Evolutionary conservation across 2,113 vertebrate species (phyloP).

Genomic region (Pristiophorus japonicus): DNA sequence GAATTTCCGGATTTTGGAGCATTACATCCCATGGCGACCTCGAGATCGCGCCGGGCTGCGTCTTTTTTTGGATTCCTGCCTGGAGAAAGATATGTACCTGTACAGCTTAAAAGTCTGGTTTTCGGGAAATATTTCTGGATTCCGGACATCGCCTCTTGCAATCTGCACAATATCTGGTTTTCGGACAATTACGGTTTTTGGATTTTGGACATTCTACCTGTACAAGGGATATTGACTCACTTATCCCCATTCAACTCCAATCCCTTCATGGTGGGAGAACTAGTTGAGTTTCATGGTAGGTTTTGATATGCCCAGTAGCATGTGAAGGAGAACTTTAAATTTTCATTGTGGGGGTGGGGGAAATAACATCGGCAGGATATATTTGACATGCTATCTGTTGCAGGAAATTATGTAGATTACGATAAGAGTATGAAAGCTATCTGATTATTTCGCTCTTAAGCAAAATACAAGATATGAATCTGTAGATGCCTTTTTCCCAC

Average conservation of each 20-base stretch:
- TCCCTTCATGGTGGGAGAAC: background rate
- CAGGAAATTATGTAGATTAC: background rate
- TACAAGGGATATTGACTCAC: no score
- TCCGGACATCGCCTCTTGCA: no score
- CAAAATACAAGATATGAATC: background rate
- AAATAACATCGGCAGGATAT: background rate
- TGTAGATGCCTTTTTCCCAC: background rate
- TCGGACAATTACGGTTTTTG: no score
- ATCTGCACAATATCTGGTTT: no score
- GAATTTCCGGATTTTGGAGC: no score
- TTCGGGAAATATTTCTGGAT: no score
- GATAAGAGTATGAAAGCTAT: background rate
- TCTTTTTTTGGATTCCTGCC: no score
- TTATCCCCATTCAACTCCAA: constrained; percentile 17
- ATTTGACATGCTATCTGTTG: background rate
- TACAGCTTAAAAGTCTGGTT: no score
- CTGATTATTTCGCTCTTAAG: background rate
- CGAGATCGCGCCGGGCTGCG: no score
- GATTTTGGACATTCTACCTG: no score
- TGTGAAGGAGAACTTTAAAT: background rate
- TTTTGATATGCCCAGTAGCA: background rate
- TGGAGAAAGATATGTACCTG: no score
- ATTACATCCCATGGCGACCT: no score
- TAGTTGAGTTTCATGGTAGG: background rate
- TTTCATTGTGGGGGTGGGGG: background rate